Evolutionary conservation across 2,888 invertebrate genomes (phyloP).

Genomic region (Pachycephus smyrnensis): DNA sequence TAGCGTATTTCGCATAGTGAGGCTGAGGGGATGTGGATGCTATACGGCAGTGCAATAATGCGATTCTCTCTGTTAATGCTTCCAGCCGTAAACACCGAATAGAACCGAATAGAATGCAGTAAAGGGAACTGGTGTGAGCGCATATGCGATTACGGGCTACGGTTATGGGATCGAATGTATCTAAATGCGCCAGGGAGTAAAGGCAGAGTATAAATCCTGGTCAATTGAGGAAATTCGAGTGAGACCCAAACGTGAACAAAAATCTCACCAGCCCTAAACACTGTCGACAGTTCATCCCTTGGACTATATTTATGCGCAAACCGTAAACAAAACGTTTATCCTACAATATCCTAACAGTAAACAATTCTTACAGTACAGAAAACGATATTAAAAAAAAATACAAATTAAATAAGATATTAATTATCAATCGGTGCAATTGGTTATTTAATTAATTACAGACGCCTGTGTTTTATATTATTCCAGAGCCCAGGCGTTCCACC

Average conservation of each 20-base stretch:
- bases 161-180: constrained; percentile 31
- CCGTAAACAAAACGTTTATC: no score
- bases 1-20: constrained; percentile 14
- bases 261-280: background rate
- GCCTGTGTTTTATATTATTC: constrained; percentile 54
- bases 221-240: background rate
- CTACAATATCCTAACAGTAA: no score
- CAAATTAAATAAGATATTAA: background rate
- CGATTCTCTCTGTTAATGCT: constrained; percentile 60
- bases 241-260: background rate
- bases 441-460: constrained; percentile 59
- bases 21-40: constrained; percentile 22
- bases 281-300: no score
- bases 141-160: constrained; percentile 25
- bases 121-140: constrained; percentile 48
- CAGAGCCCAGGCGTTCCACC: constrained; percentile 39
- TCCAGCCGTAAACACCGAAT: constrained; percentile 55
- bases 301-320: no score
- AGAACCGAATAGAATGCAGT: constrained; percentile 54
- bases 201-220: background rate
- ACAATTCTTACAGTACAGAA: background rate
- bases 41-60: constrained; percentile 53
- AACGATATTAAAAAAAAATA: no score
- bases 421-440: constrained; percentile 38
- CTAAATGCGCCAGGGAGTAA: constrained; percentile 18